These are phyloP conservation scores for Asobara japonica DNA, from an alignment of 1,140 invertebrate species.

Conservation along the genomic window DNA sequence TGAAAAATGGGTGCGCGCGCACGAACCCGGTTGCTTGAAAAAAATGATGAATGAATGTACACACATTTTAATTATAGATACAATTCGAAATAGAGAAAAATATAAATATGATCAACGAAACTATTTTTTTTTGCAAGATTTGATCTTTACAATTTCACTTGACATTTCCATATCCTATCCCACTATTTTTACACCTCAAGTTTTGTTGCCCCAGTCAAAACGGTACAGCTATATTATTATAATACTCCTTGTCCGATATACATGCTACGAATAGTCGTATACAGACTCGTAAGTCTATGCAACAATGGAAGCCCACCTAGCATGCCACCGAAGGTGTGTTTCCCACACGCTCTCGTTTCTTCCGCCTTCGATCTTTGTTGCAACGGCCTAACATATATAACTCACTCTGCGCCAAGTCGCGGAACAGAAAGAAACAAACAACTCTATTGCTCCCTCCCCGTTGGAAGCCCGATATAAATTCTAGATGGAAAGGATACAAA, in stretches of 20 bases:
- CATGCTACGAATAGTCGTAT: neutral
- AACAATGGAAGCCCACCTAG: conserved; percentile 27
- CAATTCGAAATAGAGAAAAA: neutral
- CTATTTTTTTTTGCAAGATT: too few species aligned
- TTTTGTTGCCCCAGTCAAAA: neutral
- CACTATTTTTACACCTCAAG: neutral
- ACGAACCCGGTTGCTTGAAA: too few species aligned
- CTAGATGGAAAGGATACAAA: too few species aligned
- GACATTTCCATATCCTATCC: too few species aligned
- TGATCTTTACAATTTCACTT: too few species aligned
- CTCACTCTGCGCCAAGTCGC: neutral
- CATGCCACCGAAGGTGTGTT: conserved; percentile 31
- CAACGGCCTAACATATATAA: neutral
- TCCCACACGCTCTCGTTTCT: conserved; percentile 31
- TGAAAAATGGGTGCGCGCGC: too few species aligned
- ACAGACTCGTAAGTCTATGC: neutral
- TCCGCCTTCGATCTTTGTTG: conserved; percentile 35
- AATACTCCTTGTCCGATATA: neutral
- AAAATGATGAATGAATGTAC: neutral
- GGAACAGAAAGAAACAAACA: neutral
- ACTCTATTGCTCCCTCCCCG: neutral
- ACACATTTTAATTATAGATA: neutral
- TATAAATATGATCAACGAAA: neutral
- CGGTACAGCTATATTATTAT: conserved; percentile 11
- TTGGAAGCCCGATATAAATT: neutral